Evolutionary conservation across 2,797 vertebrate genomes (phyloP).

Genomic region (Malacoctenus gilli): DNA sequence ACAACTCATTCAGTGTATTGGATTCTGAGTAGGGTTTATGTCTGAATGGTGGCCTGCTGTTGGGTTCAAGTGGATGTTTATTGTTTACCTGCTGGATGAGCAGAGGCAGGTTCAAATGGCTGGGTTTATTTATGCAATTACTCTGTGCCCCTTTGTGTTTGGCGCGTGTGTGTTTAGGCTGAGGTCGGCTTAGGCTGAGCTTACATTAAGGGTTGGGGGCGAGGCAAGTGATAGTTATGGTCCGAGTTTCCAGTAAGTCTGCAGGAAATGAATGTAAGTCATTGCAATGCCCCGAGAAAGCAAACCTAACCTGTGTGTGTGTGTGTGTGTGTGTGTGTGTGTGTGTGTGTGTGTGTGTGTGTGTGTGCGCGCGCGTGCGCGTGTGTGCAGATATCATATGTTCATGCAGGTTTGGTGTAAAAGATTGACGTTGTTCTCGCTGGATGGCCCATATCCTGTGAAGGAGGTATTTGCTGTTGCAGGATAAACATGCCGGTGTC

Average conservation of each 20-base stretch:
- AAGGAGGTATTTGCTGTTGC: slow-evolving; percentile 65
- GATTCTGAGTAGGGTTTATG: too few relatives aligned
- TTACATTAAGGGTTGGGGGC: too few relatives aligned
- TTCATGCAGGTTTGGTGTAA: slow-evolving; percentile 17
- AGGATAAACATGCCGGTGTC: slow-evolving; percentile 58
- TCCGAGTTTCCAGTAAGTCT: too few relatives aligned
- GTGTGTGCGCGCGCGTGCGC: slow-evolving; percentile 2
- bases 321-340: neutral
- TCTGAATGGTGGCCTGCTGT: slow-evolving; percentile 36
- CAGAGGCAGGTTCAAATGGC: slow-evolving; percentile 15
- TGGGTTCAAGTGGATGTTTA: slow-evolving; percentile 39
- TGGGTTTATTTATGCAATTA: slow-evolving; percentile 16
- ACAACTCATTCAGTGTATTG: slow-evolving; percentile 18
- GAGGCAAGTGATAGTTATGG: too few relatives aligned
- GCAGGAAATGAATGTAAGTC: too few relatives aligned
- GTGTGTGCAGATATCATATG: slow-evolving; percentile 7
- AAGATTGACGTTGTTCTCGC: slow-evolving; percentile 18
- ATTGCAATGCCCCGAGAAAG: too few relatives aligned
- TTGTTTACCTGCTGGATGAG: slow-evolving; percentile 34
- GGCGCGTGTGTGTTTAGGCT: too few relatives aligned
- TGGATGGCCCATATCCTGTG: slow-evolving; percentile 54
- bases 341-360: neutral
- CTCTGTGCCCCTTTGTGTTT: slow-evolving; percentile 2
- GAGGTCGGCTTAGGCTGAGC: too few relatives aligned
- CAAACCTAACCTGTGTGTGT: neutral